These are phyloP conservation scores for Myiotriccus ornatus DNA, from an alignment of 2,797 vertebrate species.

Conservation along the genomic window DNA sequence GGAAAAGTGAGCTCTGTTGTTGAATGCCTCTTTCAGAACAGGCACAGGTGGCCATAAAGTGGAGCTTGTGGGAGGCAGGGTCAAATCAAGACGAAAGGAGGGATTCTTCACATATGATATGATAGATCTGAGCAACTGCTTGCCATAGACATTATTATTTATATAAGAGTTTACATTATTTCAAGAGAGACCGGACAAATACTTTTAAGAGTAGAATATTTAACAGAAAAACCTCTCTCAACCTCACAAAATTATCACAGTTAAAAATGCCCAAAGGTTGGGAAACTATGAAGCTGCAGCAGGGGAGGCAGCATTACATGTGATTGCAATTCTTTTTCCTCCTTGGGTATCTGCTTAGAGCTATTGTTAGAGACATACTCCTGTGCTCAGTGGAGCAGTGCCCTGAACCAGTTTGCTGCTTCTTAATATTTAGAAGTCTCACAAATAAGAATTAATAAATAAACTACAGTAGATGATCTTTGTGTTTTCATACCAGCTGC, in stretches of 20 bases:
- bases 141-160: background rate
- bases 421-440: background rate
- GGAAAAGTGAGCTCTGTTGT: background rate
- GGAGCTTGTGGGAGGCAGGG: background rate
- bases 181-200: background rate
- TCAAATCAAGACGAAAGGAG: background rate
- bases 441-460: background rate
- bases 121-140: background rate
- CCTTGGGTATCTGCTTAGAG: background rate
- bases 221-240: background rate
- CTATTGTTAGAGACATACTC: background rate
- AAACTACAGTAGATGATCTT: background rate
- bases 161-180: background rate
- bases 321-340: background rate
- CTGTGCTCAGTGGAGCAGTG: background rate
- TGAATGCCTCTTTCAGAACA: background rate
- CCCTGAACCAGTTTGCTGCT: background rate
- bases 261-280: background rate
- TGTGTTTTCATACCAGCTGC: background rate
- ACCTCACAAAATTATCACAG: background rate
- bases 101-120: background rate
- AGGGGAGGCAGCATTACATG: background rate
- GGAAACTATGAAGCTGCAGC: background rate
- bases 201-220: background rate
- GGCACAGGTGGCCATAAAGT: background rate